A percentile compares a stretch with the other conserved stretches of the same genome.
Conservation (phyloP, 2,113 vertebrate genomes). For the Heterochromis multidens region DNA sequence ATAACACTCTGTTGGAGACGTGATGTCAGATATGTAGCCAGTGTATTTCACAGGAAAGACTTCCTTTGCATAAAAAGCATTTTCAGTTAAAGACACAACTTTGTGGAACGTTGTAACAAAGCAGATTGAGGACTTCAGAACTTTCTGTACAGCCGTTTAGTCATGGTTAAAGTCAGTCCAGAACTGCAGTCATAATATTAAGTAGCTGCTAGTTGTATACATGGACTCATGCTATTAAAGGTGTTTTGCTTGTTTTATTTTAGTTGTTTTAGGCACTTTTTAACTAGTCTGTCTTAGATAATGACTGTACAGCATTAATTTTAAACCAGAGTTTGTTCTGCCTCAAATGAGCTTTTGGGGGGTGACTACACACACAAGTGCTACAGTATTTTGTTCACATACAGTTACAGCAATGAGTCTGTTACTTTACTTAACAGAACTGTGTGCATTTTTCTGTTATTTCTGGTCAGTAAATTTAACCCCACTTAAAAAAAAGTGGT, state of each 20-base stretch:
- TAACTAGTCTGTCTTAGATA: background rate
- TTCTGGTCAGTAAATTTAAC: background rate
- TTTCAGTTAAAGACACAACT: background rate
- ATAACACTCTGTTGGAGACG: background rate
- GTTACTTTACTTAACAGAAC: background rate
- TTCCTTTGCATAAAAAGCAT: background rate
- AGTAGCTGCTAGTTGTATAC: background rate
- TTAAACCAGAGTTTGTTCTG: background rate
- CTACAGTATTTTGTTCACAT: too few species aligned
- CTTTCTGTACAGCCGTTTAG: background rate
- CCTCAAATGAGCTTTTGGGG: background rate
- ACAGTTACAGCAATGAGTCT: background rate
- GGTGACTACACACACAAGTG: background rate
- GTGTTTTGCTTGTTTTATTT: background rate
- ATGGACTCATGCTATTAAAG: rapidly evolving
- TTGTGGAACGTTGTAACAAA: too few species aligned
- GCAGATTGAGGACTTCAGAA: background rate
- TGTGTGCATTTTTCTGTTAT: background rate
- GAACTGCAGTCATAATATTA: background rate
- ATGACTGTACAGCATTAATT: background rate
- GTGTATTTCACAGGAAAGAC: background rate
- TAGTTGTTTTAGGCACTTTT: background rate
- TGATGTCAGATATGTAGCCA: too few species aligned
- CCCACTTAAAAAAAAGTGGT: background rate
- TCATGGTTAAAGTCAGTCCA: background rate